Conservation (phyloP, 2,888 invertebrate species). For the Drosophila merina region DNA sequence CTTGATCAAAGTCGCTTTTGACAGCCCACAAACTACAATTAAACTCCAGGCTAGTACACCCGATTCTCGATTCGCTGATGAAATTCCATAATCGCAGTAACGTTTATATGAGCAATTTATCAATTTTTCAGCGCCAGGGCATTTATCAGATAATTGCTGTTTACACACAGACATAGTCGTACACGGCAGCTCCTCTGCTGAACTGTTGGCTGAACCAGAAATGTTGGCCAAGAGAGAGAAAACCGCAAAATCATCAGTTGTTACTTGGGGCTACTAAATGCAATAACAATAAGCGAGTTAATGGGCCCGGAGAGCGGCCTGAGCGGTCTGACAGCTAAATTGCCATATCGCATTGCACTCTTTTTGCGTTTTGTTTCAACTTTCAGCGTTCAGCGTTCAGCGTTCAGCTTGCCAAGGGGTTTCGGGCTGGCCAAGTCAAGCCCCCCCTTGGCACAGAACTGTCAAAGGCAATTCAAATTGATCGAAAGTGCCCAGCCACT, state of each 20-base stretch:
- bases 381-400: too few species aligned
- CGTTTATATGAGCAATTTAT: constrained; percentile 76
- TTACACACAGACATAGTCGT: constrained; percentile 50
- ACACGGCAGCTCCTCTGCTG: too few species aligned
- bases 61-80: not conserved
- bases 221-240: constrained; percentile 39
- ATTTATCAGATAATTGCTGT: constrained; percentile 79
- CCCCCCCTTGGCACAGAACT: constrained; percentile 30
- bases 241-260: constrained; percentile 75
- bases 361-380: not conserved
- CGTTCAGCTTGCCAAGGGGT: constrained; percentile 1
- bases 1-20: too few species aligned
- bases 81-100: constrained; percentile 75
- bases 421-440: constrained; percentile 42
- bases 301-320: constrained; percentile 75
- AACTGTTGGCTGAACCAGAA: too few species aligned
- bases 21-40: too few species aligned
- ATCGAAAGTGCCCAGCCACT: constrained; percentile 33
- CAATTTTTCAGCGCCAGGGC: constrained; percentile 75
- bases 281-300: constrained; percentile 47
- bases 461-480: constrained; percentile 58
- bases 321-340: constrained; percentile 78
- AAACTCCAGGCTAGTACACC: too few species aligned
- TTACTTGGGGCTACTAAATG: constrained; percentile 71
- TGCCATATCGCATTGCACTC: constrained; percentile 77